Base-by-base conservation (phyloP, 1,140 invertebrate species). In the Carcinoscorpius rotundicauda region DNA sequence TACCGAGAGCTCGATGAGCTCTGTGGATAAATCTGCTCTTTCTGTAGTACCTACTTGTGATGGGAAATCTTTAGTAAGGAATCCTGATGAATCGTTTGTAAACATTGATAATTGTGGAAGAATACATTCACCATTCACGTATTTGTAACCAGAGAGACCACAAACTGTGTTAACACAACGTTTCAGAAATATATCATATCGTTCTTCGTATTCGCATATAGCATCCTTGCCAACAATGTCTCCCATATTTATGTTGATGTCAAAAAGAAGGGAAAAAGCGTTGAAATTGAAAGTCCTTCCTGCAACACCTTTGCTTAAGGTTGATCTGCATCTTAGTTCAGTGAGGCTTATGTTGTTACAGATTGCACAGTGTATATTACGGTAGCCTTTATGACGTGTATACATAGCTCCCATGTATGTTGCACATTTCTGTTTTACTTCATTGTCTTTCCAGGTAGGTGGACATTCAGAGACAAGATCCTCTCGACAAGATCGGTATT, bases 281-380 rank as follows among this genome's bases (percentile, higher is more conserved):
- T 74, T 68, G 60, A 76, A 73, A 71, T 77, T 73, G 72, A 83
- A 77, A 70, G 58, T 53, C 3, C 77, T 71, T 4, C 63, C 66
- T 29, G 29, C 29, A 50, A 70, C 62, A 48, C 61, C 61, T 6
- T 65, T 51, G 63, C 49, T 64, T 62, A 68, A 65, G 5, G 71
- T 63, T 29, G 29, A 29, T 29, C 29, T 29, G 67, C 81, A 80
- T 55, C 67, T 68, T 49, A 79, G 60, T 60, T 76, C 61, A 64
- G 79, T 78, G 51, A 78, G 67, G 3, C 69, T 67, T 3, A 76
- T 77, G 48, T 76, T 70, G 68, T 84, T 81, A 70, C 83, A 85
- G 6, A 79, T 66, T 4, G 82, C 82, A 70, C 83, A 85, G 69
- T 83, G 81, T 0, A 77, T 70, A 68, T 85, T 85, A 66, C 78